phyloP scores from a whole-genome alignment of 2,113 vertebrate species.

The Axis porcinus region DNA sequence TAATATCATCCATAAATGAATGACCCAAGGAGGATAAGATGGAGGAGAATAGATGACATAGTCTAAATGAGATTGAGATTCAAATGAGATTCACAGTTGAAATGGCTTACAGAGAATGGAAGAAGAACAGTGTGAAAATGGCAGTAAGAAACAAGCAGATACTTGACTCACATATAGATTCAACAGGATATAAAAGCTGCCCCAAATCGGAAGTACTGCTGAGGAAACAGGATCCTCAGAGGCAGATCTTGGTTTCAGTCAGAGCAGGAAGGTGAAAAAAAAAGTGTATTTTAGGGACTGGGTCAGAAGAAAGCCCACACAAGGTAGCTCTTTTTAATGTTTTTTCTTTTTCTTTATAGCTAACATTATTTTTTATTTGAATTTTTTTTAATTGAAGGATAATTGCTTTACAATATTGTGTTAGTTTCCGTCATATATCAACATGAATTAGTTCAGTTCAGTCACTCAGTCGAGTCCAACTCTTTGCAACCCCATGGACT shows the following conservation, averaged over 20 bases:
- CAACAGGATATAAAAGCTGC: neutral
- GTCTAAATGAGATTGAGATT: neutral
- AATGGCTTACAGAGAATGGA: neutral
- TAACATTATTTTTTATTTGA: neutral
- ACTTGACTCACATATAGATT: neutral
- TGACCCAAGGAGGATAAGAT: neutral
- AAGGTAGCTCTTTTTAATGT: neutral
- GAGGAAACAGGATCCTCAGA: neutral
- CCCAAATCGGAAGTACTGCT: neutral
- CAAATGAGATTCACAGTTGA: neutral
- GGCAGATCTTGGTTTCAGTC: neutral
- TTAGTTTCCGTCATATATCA: neutral
- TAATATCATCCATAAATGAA: neutral
- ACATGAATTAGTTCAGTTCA: neutral
- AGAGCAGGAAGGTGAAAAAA: neutral
- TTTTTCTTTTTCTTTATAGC: neutral
- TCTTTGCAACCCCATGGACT: neutral
- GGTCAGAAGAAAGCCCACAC: neutral
- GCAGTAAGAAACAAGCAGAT: neutral
- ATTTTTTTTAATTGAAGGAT: neutral
- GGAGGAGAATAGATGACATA: neutral
- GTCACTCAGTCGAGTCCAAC: fast-evolving
- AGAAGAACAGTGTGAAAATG: neutral
- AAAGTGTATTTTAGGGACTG: neutral
- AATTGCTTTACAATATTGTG: neutral